Evolutionary conservation across 2,797 vertebrate species (phyloP), one percentile per base, ranked within the genome.

Genomic region (Chiloscyllium punctatum): DNA sequence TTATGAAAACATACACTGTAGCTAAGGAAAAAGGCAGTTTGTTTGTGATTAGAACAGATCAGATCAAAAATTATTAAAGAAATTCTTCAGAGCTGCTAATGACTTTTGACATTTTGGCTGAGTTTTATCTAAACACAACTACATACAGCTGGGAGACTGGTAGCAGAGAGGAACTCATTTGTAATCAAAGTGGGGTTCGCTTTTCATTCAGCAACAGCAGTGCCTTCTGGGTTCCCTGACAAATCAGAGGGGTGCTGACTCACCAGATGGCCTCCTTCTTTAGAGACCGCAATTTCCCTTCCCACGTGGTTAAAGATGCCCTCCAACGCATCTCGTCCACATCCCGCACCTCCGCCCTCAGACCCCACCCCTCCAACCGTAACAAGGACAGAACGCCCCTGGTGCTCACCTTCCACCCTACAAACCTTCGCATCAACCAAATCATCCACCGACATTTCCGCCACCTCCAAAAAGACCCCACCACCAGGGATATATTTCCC

Each of bases 101-200:
- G 69, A 77, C 42, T 94, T 74, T 94, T 74, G 94, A 95, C 71
- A 95, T 30, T 77, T 37, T 42, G 15, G 88, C 30, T n/a, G 88
- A 91, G 88, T 62, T 66, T n/a, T 91, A 62, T 33, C 53, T 57
- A 66, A 91, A 33, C 53, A 66, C 30, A 33, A 21, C 53, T 5
- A 13, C 11, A 91, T 62, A n/a, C 9, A 77, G 74, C 74, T n/a
- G 30, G 30, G 74, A 77, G 6, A 15, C 8, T 15, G 30, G 74
- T n/a, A 77, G 33, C 74, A 77, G 74, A n/a, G 11, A 9, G 30
- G 30, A 77, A 77, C 33, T n/a, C 9, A n/a, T 79, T 79, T 79
- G 74, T 33, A 79, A 79, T 30, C 33, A 18, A n/a, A 79, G 74
- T 16, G 15, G 13, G 74, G 33, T 79, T n/a, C 16, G 2, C 33